Percentiles rank a stretch among this genome's conserved stretches.
phyloP scores from a whole-genome alignment of 2,888 invertebrate species.

The Harmothoe impar region DNA sequence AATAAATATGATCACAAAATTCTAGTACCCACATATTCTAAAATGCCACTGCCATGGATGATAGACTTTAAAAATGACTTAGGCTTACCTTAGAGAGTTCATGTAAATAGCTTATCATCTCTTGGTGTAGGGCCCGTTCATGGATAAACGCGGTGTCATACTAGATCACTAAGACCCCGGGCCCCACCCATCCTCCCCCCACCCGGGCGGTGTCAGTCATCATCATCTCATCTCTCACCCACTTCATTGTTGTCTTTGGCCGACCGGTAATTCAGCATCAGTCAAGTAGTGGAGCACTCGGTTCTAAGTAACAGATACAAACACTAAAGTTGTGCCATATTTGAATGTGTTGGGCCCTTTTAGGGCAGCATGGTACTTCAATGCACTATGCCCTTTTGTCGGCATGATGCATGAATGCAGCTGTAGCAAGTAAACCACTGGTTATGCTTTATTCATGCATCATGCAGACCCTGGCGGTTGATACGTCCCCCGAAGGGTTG shows the following conservation, averaged over 20 bases:
- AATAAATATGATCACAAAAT: neutral
- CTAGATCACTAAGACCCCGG: neutral
- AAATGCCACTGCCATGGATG: slow-evolving; percentile 41
- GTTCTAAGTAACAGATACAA: neutral
- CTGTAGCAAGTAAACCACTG: no score
- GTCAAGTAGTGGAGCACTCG: slow-evolving; percentile 8
- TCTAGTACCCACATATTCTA: slow-evolving; percentile 21
- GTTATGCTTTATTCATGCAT: no score
- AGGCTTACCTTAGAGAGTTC: slow-evolving; percentile 11
- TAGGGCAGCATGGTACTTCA: no score
- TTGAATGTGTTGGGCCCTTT: neutral
- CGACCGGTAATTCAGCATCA: slow-evolving; percentile 28
- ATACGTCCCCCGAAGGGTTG: no score
- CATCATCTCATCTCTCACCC: slow-evolving; percentile 41
- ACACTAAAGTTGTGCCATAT: slow-evolving; percentile 33
- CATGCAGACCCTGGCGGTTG: no score
- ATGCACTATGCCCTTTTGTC: no score
- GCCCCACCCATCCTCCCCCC: slow-evolving; percentile 17
- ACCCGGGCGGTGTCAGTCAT: neutral
- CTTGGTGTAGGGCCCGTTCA: slow-evolving; percentile 6
- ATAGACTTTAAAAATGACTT: neutral
- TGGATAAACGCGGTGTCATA: neutral
- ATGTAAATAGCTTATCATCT: slow-evolving; percentile 23
- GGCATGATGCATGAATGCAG: no score
- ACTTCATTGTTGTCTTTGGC: slow-evolving; percentile 25